Percentiles rank a stretch among this genome's conserved stretches.
phyloP scores from a whole-genome alignment of 1,140 invertebrate genomes.

The Sesamia nonagrioides region DNA sequence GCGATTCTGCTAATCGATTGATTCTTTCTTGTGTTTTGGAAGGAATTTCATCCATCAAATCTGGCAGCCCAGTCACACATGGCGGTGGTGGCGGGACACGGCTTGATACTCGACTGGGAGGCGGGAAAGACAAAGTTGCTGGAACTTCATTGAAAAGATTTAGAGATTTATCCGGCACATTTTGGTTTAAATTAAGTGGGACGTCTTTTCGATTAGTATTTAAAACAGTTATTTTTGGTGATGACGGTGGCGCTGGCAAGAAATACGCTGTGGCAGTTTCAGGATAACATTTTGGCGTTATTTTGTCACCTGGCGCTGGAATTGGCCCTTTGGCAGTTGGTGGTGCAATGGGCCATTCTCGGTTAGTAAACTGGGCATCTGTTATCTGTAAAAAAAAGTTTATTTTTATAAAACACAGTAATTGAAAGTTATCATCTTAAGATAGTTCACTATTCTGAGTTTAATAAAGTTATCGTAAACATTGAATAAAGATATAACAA shows the following conservation, averaged over 20 bases:
- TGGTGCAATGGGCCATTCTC: neutral
- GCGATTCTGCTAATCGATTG: constrained; percentile 3
- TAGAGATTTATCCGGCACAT: neutral
- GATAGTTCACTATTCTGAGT: too few relatives aligned
- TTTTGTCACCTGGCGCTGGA: constrained; percentile 8
- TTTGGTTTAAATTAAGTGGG: neutral
- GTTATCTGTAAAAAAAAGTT: constrained; percentile 22
- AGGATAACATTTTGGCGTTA: constrained; percentile 39
- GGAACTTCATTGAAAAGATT: constrained; percentile 2
- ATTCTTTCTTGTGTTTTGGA: constrained; percentile 10
- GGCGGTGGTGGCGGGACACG: constrained; percentile 38
- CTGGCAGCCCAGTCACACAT: constrained; percentile 40
- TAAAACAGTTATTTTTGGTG: constrained; percentile 42
- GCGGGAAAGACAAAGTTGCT: neutral
- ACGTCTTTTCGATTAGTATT: neutral
- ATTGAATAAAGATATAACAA: neutral
- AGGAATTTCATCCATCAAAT: constrained; percentile 43
- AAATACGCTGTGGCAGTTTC: constrained; percentile 39
- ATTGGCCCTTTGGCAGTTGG: neutral
- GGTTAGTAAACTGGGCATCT: constrained; percentile 3
- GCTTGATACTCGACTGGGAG: neutral
- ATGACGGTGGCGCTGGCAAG: constrained; percentile 33
- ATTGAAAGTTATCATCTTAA: neutral
- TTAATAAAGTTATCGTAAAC: neutral
- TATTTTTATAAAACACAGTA: neutral